Conservation (phyloP, 2,797 vertebrate species). For the Gymnoscopelus braueri region DNA sequence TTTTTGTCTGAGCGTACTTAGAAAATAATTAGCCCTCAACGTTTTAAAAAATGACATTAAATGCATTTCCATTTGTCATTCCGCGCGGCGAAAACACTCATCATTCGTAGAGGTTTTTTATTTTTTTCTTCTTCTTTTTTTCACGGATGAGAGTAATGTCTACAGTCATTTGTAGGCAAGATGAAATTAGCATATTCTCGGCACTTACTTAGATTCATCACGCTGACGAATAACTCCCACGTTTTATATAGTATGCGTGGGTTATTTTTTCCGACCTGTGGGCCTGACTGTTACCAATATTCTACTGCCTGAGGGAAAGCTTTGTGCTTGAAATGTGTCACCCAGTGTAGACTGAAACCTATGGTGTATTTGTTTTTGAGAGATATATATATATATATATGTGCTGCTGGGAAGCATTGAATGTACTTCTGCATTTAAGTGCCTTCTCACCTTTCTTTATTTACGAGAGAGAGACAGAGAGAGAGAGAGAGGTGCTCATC, state of each 20-base stretch:
- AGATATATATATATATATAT: too few species aligned
- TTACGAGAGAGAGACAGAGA: too few species aligned
- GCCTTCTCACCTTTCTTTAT: too few species aligned
- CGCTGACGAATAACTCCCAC: conserved; percentile 59
- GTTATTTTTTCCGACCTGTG: conserved; percentile 20
- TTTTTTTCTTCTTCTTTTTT: neutral
- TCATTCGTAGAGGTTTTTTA: too few species aligned
- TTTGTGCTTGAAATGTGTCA: conserved; percentile 1
- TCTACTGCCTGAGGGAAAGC: conserved; percentile 12
- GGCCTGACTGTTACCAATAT: conserved; percentile 38
- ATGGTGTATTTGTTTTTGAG: neutral
- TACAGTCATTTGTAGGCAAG: conserved; percentile 18
- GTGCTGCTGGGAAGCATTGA: too few species aligned
- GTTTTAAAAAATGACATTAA: too few species aligned
- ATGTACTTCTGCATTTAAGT: too few species aligned
- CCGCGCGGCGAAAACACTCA: too few species aligned
- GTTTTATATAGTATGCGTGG: conserved; percentile 45
- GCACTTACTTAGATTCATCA: conserved; percentile 55
- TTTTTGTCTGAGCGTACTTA: too few species aligned
- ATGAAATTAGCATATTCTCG: conserved; percentile 49
- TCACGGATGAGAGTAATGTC: conserved; percentile 24
- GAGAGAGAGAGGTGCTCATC: too few species aligned
- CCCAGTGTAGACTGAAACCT: conserved; percentile 49
- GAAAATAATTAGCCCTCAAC: too few species aligned
- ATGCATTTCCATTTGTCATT: too few species aligned